These are phyloP conservation scores for Myocastor coypus DNA, from an alignment of 2,113 vertebrate genomes.

Conservation along the genomic window DNA sequence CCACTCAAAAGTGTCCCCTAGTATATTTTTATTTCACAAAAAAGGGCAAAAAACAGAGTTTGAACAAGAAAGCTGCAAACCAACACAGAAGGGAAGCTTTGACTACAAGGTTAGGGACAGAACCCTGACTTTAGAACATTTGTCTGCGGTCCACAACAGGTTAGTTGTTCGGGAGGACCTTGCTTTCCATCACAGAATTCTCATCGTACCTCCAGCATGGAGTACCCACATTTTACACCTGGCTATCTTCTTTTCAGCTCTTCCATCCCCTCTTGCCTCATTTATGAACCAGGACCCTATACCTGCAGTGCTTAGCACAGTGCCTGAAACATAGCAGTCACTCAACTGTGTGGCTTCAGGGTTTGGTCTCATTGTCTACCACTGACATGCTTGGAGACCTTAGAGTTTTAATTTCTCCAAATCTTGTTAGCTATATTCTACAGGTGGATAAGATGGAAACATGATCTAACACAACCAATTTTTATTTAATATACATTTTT, in stretches of 20 bases:
- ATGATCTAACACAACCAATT: not conserved
- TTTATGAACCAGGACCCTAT: not conserved
- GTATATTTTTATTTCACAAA: not conserved
- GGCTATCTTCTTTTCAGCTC: constrained; percentile 6
- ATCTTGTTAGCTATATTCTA: constrained; percentile 12
- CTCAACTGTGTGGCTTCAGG: not conserved
- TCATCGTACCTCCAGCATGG: not conserved
- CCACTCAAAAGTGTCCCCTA: not conserved
- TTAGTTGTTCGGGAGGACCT: not conserved
- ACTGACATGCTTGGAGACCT: not conserved
- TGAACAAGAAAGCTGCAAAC: not conserved
- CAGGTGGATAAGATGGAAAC: not conserved
- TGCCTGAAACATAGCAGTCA: not conserved
- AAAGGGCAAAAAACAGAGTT: not conserved
- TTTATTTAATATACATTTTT: constrained; percentile 12
- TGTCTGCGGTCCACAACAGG: not conserved
- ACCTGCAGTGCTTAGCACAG: not conserved
- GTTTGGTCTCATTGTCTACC: not conserved
- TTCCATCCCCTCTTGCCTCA: not conserved
- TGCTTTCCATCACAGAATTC: not conserved
- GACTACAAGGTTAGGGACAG: not conserved
- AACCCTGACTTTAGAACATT: not conserved
- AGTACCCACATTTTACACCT: not conserved
- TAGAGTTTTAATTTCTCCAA: constrained; percentile 21
- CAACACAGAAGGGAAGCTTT: not conserved